Evolutionary conservation across 2,113 vertebrate species (phyloP).

Genomic region (Physeter macrocephalus): DNA sequence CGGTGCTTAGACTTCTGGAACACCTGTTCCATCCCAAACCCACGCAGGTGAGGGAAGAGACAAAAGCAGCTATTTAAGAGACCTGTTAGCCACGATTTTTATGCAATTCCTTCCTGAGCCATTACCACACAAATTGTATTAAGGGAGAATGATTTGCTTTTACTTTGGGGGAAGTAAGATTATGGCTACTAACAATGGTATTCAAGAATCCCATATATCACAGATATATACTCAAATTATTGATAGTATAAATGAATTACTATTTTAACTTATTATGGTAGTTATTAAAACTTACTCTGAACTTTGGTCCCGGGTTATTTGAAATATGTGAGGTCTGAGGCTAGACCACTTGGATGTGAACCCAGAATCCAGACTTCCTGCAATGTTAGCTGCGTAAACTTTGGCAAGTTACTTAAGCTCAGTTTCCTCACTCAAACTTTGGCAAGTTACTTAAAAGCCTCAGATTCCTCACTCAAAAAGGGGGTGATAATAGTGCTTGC

Average conservation of each 20-base stretch:
- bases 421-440: neutral
- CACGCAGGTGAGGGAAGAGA: neutral
- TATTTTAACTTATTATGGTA: neutral
- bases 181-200: neutral
- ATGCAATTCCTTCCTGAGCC: neutral
- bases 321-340: neutral
- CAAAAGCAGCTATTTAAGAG: neutral
- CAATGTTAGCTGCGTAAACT: neutral
- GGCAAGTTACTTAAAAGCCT: neutral
- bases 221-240: neutral
- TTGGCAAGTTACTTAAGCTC: neutral
- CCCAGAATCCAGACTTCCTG: neutral
- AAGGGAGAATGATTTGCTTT: neutral
- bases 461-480: neutral
- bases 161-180: neutral
- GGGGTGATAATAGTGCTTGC: neutral
- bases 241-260: neutral
- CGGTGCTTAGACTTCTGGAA: neutral
- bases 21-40: neutral
- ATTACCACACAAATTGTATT: neutral
- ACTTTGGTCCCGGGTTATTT: neutral
- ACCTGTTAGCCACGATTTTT: neutral
- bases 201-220: neutral
- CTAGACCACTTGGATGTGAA: neutral
- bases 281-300: neutral